Evolutionary conservation across 1,140 invertebrate genomes (phyloP).

Genomic region (Zaprionus inermis): DNA sequence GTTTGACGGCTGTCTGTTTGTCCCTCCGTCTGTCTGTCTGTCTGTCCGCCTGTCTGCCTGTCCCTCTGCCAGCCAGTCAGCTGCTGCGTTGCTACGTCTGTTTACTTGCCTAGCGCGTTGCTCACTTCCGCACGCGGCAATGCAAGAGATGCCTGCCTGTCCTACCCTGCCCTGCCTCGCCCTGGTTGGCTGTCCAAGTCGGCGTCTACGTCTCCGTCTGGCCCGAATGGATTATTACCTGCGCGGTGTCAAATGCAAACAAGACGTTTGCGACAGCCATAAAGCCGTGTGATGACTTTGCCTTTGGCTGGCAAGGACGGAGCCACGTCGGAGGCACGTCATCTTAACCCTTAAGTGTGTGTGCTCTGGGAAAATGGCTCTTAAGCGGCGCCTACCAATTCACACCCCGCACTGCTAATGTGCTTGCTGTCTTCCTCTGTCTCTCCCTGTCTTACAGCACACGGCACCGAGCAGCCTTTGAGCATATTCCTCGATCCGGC

Average conservation of each 20-base stretch:
- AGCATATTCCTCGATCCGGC: slow-evolving; percentile 11
- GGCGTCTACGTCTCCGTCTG: slow-evolving; percentile 14
- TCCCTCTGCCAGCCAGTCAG: slow-evolving; percentile 37
- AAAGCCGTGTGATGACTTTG: slow-evolving; percentile 58
- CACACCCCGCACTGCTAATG: slow-evolving; percentile 1
- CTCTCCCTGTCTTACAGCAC: slow-evolving; percentile 17
- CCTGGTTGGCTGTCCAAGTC: slow-evolving; percentile 46
- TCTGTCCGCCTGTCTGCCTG: slow-evolving; percentile 38
- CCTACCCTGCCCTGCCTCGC: slow-evolving; percentile 26
- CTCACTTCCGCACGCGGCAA: slow-evolving; percentile 66
- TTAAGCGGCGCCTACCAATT: slow-evolving; percentile 33
- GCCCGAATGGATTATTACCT: slow-evolving; percentile 71
- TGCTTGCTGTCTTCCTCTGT: neutral
- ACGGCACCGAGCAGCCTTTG: neutral
- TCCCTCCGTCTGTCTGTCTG: slow-evolving; percentile 40
- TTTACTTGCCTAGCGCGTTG: slow-evolving; percentile 41
- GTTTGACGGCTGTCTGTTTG: slow-evolving; percentile 71
- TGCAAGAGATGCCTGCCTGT: slow-evolving; percentile 10
- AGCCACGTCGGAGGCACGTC: slow-evolving; percentile 6
- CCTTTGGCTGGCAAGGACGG: slow-evolving; percentile 38
- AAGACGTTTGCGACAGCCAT: slow-evolving; percentile 77
- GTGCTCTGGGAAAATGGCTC: slow-evolving; percentile 16
- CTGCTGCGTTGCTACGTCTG: slow-evolving; percentile 4
- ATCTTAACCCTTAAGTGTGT: slow-evolving; percentile 46
- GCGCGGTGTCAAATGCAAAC: slow-evolving; percentile 77